Conservation (phyloP, 2,113 vertebrate genomes). For the Siniperca knerii region DNA sequence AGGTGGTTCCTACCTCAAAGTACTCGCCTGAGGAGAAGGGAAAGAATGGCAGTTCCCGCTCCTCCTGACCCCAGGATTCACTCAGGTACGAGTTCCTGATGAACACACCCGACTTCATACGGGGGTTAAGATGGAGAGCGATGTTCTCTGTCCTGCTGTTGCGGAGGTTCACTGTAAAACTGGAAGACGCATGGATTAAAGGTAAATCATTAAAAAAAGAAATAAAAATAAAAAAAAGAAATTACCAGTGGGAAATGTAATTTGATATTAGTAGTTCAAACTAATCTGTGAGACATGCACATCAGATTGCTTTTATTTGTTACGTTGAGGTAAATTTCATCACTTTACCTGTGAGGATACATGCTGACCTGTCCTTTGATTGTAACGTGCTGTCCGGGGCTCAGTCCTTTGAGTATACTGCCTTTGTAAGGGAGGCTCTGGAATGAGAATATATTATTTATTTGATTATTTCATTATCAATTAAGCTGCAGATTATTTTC, state of each 20-base stretch:
- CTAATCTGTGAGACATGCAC: background rate
- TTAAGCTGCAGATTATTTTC: background rate
- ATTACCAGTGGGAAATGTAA: background rate
- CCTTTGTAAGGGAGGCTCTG: conserved; percentile 91
- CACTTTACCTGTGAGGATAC: conserved; percentile 88
- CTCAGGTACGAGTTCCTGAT: conserved; percentile 93
- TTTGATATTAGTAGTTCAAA: background rate
- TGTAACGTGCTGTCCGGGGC: conserved; percentile 88
- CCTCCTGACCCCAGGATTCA: conserved; percentile 94
- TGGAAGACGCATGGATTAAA: conserved; percentile 39
- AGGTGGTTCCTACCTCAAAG: conserved; percentile 90
- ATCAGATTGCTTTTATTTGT: background rate
- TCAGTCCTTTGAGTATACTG: conserved; percentile 86
- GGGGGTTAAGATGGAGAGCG: conserved; percentile 93
- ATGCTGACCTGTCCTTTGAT: conserved; percentile 92
- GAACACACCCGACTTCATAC: conserved; percentile 88
- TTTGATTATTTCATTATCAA: background rate
- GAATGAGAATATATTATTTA: conserved; percentile 40
- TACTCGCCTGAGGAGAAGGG: conserved; percentile 95
- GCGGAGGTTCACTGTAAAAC: conserved; percentile 88
- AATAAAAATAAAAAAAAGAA: background rate
- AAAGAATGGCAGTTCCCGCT: conserved; percentile 87
- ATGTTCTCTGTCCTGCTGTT: conserved; percentile 89
- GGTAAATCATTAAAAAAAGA: background rate
- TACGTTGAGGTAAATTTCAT: background rate